A percentile compares a stretch with the other conserved stretches of the same genome.
Conservation (phyloP, 1,140 invertebrate genomes). For the Pseudachorutes palmiensis region DNA sequence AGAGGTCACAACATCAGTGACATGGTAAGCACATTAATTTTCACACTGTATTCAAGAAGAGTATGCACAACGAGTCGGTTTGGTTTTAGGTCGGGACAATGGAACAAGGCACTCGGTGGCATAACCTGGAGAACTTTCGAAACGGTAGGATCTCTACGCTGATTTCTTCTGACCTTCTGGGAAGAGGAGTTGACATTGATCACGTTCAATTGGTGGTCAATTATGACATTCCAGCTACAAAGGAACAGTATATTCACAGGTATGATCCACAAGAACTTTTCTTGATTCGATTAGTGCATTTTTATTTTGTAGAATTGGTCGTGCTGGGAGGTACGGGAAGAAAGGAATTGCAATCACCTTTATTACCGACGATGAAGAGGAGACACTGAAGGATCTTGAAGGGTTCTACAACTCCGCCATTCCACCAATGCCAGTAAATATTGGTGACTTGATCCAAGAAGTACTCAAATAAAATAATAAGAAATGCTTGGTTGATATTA, state of each 20-base stretch:
- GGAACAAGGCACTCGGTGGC: background rate
- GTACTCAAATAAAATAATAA: too few species aligned
- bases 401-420: conserved; percentile 10
- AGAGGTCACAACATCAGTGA: background rate
- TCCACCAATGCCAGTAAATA: conserved; percentile 3
- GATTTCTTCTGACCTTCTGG: conserved; percentile 8
- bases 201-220: conserved; percentile 12
- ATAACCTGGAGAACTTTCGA: background rate
- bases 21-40: background rate
- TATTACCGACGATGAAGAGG: background rate
- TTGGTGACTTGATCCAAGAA: too few species aligned
- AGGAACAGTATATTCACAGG: conserved; percentile 17
- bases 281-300: too few species aligned
- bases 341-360: conserved; percentile 12
- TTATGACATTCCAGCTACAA: conserved; percentile 2
- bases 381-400: conserved; percentile 1
- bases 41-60: background rate
- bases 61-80: background rate
- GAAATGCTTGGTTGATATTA: too few species aligned
- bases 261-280: too few species aligned
- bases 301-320: conserved; percentile 11
- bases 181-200: conserved; percentile 9
- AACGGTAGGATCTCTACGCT: background rate
- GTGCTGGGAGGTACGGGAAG: conserved; percentile 9
- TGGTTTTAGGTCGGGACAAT: background rate